Evolutionary conservation across 2,888 invertebrate species (phyloP).

Genomic region (Agrilus mali): DNA sequence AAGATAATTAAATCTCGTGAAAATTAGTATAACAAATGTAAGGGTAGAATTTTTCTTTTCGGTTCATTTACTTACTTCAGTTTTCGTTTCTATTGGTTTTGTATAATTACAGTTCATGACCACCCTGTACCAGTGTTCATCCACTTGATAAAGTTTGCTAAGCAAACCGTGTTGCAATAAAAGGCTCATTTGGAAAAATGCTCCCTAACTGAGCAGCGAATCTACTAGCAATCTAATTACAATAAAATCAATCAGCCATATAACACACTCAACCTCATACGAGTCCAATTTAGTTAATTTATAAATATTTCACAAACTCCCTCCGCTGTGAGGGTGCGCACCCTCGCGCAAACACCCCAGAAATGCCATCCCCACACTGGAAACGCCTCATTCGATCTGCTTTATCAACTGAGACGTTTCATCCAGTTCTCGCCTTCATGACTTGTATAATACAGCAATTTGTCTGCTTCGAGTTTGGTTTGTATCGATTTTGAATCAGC

Average conservation of each 20-base stretch:
- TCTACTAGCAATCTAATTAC: conserved; percentile 17
- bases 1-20: too few species aligned
- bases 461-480: conserved; percentile 23
- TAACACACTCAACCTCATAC: conserved; percentile 18
- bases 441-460: conserved; percentile 31
- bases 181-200: conserved; percentile 2
- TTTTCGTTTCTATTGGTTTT: too few species aligned
- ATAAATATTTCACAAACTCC: conserved; percentile 28
- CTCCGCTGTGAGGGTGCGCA: conserved; percentile 10
- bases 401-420: conserved; percentile 29
- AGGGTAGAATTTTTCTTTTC: too few species aligned
- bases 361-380: conserved; percentile 16
- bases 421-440: conserved; percentile 30
- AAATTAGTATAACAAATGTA: too few species aligned
- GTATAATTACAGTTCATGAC: too few species aligned
- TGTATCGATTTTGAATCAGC: conserved; percentile 18
- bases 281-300: conserved; percentile 29
- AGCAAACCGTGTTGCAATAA: too few species aligned
- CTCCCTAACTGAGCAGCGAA: conserved; percentile 13
- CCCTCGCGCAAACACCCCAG: conserved; percentile 7
- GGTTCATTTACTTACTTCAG: too few species aligned
- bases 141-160: too few species aligned
- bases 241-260: conserved; percentile 23
- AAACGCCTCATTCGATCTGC: conserved; percentile 29
- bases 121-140: too few species aligned